Conservation (phyloP, 1,140 invertebrate species). For the Aphaenogaster ashmeadi region DNA sequence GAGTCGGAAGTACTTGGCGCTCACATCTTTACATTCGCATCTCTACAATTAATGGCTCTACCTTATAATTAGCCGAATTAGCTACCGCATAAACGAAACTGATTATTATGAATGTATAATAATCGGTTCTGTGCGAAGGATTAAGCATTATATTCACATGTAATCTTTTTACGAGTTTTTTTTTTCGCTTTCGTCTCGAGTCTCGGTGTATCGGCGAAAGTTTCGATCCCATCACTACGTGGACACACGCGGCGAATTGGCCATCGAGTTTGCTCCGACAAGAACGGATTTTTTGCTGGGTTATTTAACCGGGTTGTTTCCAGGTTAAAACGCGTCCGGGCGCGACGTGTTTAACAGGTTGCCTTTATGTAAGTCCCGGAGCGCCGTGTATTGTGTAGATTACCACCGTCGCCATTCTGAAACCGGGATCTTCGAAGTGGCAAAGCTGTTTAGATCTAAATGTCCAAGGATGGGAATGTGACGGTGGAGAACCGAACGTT, state of each 20-base stretch:
- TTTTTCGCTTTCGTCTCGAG: neutral
- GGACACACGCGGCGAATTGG: neutral
- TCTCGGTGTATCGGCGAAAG: conserved; percentile 20
- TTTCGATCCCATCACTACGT: conserved; percentile 41
- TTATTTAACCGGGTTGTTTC: conserved; percentile 46
- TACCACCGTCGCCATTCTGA: neutral
- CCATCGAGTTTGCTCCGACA: neutral
- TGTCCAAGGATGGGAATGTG: conserved; percentile 3
- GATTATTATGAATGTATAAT: neutral
- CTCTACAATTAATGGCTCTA: neutral
- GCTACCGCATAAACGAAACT: neutral
- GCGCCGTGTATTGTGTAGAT: neutral
- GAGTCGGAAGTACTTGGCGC: neutral
- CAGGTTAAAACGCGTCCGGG: conserved; percentile 58
- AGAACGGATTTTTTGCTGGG: conserved; percentile 48
- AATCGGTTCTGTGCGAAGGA: neutral
- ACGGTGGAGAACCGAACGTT: neutral
- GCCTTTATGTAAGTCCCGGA: conserved; percentile 66
- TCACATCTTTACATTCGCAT: neutral
- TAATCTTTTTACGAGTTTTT: neutral
- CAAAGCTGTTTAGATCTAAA: neutral
- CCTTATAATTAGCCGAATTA: neutral
- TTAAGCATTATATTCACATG: neutral
- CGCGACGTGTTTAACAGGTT: conserved; percentile 61
- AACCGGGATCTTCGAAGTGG: neutral